Evolutionary conservation across 1,140 invertebrate genomes (phyloP).

Genomic region (Drosophila navojoa): DNA sequence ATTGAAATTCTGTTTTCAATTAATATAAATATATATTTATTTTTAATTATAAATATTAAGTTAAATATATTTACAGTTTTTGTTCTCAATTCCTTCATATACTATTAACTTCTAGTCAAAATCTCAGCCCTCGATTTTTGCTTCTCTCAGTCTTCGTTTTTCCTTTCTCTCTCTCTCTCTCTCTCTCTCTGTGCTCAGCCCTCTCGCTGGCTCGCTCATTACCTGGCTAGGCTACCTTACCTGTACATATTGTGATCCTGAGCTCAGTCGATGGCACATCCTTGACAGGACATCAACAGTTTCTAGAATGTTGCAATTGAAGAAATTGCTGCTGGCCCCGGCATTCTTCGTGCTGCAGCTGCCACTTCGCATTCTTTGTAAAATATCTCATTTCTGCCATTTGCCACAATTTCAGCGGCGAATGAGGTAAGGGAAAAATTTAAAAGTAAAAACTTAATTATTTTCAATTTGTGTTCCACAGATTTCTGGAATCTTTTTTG

Average conservation of each 20-base stretch:
- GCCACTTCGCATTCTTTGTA: slow-evolving; percentile 18
- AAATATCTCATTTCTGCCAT: slow-evolving; percentile 38
- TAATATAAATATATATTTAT: no score
- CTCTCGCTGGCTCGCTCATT: neutral
- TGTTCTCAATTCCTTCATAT: no score
- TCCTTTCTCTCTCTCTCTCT: no score
- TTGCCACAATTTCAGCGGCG: slow-evolving; percentile 46
- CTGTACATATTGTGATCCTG: neutral
- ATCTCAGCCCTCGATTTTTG: no score
- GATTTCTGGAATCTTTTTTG: slow-evolving; percentile 54
- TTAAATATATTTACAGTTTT: no score
- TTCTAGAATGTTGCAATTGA: slow-evolving; percentile 11
- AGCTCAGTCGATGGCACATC: slow-evolving; percentile 15
- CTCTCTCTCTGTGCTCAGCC: no score
- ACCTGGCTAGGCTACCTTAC: neutral
- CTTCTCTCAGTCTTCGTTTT: no score
- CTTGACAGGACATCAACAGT: neutral
- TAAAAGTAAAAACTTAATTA: neutral
- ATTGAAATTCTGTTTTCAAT: neutral
- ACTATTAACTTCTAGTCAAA: no score
- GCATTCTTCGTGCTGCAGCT: slow-evolving; percentile 30
- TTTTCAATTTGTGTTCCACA: slow-evolving; percentile 1
- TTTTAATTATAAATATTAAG: no score
- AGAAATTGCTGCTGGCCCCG: slow-evolving; percentile 11
- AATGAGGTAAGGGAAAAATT: slow-evolving; percentile 35